Evolutionary conservation across 2,797 vertebrate genomes (phyloP).

Genomic region (Phalloptychus januarius): DNA sequence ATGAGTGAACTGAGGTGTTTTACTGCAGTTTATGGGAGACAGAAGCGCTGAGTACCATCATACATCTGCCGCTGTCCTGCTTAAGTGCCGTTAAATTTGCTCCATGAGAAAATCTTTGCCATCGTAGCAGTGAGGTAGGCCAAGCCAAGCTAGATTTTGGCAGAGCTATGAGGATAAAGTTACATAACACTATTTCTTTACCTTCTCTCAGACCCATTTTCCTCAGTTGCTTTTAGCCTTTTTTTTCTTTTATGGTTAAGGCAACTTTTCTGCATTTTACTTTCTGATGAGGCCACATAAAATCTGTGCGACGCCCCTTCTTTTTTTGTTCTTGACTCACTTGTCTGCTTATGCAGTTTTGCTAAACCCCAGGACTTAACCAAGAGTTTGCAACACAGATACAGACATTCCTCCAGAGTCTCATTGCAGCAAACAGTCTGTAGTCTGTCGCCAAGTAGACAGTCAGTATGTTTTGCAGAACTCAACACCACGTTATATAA

Average conservation of each 20-base stretch:
- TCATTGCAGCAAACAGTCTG: conserved; percentile 38
- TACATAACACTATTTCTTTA: conserved; percentile 51
- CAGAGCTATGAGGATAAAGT: conserved; percentile 58
- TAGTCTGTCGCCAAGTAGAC: conserved; percentile 22
- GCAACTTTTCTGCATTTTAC: conserved; percentile 9
- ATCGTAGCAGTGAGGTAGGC: conserved; percentile 51
- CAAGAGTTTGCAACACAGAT: conserved; percentile 22
- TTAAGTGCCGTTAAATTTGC: conserved; percentile 57
- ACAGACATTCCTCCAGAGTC: conserved; percentile 55
- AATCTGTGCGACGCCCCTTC: conserved; percentile 3
- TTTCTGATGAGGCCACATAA: conserved; percentile 21
- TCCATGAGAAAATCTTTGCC: conserved; percentile 68
- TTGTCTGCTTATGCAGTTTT: conserved; percentile 33
- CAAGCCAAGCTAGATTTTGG: conserved; percentile 60
- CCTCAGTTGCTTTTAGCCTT: conserved; percentile 17
- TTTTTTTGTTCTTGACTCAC: conserved; percentile 7
- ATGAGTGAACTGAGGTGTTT: conserved; percentile 38
- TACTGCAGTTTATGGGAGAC: conserved; percentile 42
- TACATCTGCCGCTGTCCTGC: conserved; percentile 46
- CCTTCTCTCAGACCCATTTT: conserved; percentile 15
- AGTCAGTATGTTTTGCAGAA: conserved; percentile 55
- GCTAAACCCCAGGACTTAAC: conserved; percentile 23
- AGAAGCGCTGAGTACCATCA: conserved; percentile 42
- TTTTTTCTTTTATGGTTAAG: conserved; percentile 34
- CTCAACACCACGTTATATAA: conserved; percentile 55